Evolutionary conservation across 2,113 vertebrate genomes (phyloP), one percentile per base, ranked within the genome.

Genomic region (Typhlomys cinereus): DNA sequence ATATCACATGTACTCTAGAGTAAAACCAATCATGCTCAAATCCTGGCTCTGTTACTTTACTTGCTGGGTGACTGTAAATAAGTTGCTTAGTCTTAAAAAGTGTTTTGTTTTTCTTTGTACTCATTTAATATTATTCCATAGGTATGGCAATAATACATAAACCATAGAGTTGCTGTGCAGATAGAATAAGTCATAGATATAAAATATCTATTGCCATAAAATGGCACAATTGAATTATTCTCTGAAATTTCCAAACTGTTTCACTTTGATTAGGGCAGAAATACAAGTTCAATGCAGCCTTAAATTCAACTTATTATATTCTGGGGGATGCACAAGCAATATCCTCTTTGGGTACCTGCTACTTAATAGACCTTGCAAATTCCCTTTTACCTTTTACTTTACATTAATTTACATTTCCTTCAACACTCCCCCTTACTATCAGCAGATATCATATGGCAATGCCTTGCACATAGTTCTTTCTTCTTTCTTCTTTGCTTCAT

Each of bases 141-240:
- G 21, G 9, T 15, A 76, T 27, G 12, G 80, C 46, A 84, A 64
- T 76, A 74, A 0, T 41, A 44, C 21, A 57, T 87, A 54, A 31
- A 66, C 31, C 50, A 18, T 71, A 70, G 27, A 90, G 15, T 88
- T 87, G 7, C 34, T 66, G 1, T 59, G 39, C 57, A n/a, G 23
- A 83, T 67, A 79, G 71, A 89, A 83, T 89, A 41, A 91, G 29
- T 66, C n/a, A 84, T 50, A 66, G 25, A 14, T 34, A 11, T 39
- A 70, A 92, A 90, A 92, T 13, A 87, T 13, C 88, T 36, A 81
- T n/a, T 84, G 41, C 39, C 59, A 66, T 39, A 85, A 85, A 86
- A 52, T 46, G 18, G 2, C 54, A 73, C 57, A 34, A 70, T 84
- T 75, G 64, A 75, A 50, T 80, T 82, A 69, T 81, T 90, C 21